Percentiles rank a stretch among this genome's conserved stretches.
Evolutionary conservation across 2,113 vertebrate genomes (phyloP).

Genomic region (Ctenodactylus gundi): DNA sequence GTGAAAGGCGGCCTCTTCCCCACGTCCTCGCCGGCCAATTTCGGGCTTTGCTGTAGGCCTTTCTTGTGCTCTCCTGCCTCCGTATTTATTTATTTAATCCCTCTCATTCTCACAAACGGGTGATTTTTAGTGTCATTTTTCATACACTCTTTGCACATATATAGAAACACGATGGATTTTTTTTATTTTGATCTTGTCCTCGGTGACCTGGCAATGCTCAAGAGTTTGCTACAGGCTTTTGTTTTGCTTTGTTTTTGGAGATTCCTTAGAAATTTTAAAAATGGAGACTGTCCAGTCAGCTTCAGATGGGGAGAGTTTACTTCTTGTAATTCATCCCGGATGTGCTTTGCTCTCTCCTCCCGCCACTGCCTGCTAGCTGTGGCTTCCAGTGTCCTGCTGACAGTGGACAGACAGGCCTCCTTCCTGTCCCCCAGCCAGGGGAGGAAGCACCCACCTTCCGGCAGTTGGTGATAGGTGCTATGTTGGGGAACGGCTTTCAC

Average conservation of each 20-base stretch:
- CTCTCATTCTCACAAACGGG: background rate
- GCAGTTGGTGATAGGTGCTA: background rate
- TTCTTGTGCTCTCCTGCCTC: no score
- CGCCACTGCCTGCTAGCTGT: no score
- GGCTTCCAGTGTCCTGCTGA: background rate
- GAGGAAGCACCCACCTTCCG: background rate
- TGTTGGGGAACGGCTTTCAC: background rate
- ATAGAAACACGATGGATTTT: background rate
- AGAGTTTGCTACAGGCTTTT: background rate
- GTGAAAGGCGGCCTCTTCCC: no score
- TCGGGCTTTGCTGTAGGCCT: no score
- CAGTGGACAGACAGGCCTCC: background rate
- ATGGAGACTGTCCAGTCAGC: background rate
- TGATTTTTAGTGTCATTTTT: background rate
- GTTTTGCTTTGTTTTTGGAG: background rate
- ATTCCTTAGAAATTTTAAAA: background rate
- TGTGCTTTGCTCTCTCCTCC: background rate
- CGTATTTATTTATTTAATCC: background rate
- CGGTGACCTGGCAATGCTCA: background rate
- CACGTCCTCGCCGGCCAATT: no score
- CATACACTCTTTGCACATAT: no score
- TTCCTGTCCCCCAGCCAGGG: background rate
- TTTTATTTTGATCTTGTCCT: background rate
- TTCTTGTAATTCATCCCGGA: background rate
- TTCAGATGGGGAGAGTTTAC: background rate